Percentiles rank a stretch among this genome's conserved stretches.
Evolutionary conservation across 1,140 invertebrate genomes (phyloP).

Genomic region (Chionoecetes opilio): DNA sequence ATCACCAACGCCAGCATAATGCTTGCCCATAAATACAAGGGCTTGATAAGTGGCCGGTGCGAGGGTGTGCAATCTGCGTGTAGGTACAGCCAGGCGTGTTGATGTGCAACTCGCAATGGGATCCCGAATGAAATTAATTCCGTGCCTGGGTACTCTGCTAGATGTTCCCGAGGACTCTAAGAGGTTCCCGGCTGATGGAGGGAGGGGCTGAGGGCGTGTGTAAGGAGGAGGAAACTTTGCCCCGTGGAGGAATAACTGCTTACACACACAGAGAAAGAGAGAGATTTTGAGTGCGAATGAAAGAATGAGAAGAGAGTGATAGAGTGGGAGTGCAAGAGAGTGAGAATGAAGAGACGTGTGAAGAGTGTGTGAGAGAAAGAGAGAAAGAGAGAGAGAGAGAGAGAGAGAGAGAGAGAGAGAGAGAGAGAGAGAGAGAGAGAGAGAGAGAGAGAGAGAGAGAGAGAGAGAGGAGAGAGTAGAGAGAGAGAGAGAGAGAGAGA

Average conservation of each 20-base stretch:
- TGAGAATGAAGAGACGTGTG: no score
- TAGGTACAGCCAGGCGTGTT: neutral
- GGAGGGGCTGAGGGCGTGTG: neutral
- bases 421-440: no score
- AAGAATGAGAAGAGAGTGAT: no score
- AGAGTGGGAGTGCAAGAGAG: no score
- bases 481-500: no score
- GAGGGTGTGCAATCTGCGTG: neutral
- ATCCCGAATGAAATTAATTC: constrained; percentile 10
- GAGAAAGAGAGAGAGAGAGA: no score
- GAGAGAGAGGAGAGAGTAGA: no score
- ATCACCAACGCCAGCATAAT: constrained; percentile 18
- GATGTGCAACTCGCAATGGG: neutral
- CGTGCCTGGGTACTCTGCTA: neutral
- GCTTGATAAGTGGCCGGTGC: neutral
- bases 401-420: no score
- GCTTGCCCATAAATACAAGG: neutral
- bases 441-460: no score
- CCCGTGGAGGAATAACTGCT: neutral
- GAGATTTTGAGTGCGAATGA: no score
- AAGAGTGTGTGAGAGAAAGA: no score
- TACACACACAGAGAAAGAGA: no score
- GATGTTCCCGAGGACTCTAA: neutral
- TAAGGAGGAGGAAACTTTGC: neutral
- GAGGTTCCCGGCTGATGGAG: neutral